Conservation (phyloP, 2,797 vertebrate genomes). For the Myotis daubentonii region DNA sequence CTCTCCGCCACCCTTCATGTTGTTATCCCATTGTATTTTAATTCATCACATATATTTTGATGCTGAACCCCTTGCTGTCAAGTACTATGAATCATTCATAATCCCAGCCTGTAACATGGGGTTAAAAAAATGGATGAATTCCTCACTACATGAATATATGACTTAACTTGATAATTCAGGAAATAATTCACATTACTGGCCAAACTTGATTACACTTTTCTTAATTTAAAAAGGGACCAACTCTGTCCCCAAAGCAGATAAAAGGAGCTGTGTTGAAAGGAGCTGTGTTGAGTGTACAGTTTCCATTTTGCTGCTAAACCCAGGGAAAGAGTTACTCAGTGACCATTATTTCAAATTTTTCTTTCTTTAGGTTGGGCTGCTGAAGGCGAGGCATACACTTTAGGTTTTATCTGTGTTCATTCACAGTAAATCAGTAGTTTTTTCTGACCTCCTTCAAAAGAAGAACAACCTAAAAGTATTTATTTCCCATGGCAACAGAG, state of each 20-base stretch:
- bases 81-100: neutral
- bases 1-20: neutral
- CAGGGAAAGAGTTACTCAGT: neutral
- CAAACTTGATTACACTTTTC: neutral
- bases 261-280: neutral
- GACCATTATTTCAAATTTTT: neutral
- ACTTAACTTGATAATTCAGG: neutral
- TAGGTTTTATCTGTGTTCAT: neutral
- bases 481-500: neutral
- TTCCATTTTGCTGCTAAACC: neutral
- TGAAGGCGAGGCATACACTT: neutral
- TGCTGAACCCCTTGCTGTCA: neutral
- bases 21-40: neutral
- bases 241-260: neutral
- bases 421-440: constrained; percentile 19
- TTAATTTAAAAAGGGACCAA: neutral
- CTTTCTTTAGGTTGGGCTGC: neutral
- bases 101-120: neutral
- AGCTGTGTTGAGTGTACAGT: neutral
- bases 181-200: neutral
- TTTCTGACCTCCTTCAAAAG: constrained; percentile 12
- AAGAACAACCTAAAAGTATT: neutral
- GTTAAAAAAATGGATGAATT: neutral
- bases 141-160: neutral
- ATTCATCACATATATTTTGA: neutral